Base-by-base conservation (phyloP, 1,140 invertebrate genomes). In the Drosophila parvula region DNA sequence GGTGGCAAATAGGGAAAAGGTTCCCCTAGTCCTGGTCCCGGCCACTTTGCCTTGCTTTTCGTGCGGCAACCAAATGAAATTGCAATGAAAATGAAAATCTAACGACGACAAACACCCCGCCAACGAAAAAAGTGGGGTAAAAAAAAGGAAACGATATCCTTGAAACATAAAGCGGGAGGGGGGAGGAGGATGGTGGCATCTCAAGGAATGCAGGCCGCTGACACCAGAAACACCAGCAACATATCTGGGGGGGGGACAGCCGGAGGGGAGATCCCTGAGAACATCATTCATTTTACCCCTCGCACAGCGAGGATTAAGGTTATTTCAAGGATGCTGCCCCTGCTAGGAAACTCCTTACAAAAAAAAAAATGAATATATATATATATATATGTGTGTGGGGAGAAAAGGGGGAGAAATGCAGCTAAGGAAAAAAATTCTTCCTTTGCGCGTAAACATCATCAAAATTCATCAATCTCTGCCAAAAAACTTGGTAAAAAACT, bases 381-480 rank as follows among this genome's bases (percentile, higher is more conserved):
- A 45, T 45, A 45, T 27, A 27, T 27, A 27, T 27, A 14, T 47
- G 9, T 27, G 27, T 11, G 22, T 1, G 22, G 22, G 40, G 28
- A 30, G 36, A 10, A 10, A 28, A 4, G 40, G 30, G 14, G 41
- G 22, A 14, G n/a, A 76, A 76, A 76, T 76, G 62, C 74, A 76
- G 74, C 74, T 53, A 40, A 61, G 81, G 75, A 71, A 83, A 83
- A 82, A 83, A 82, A 71, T 83, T 67, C 74, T 80, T 58, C 84
- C 83, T 83, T 78, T 80, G 83, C 84, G 83, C 83, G 83, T 88
- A 88, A 89, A 88, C 83, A 88, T 88, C 83, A 88, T 88, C 84
- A 86, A 86, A 89, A 91, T 91, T 91, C 90, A 91, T 91, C 90
- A 91, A 91, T 91, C 90, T 91, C 90, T 91, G 90, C 90, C 90